phyloP scores from a whole-genome alignment of 2,888 invertebrate genomes.

The Ephialtes manifestator region DNA sequence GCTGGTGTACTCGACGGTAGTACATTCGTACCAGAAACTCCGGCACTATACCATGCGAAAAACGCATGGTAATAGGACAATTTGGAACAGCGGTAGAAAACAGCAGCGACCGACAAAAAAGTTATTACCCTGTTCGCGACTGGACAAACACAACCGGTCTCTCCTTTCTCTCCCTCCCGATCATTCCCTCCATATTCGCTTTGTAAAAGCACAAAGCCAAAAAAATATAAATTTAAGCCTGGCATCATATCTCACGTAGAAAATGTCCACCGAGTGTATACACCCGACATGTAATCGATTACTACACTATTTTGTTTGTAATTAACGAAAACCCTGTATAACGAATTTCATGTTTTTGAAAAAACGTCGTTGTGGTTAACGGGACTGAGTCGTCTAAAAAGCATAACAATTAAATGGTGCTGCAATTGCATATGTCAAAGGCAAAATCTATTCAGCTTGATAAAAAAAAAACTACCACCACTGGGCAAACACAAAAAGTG shows the following conservation, averaged over 20 bases:
- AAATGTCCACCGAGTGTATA: conserved; percentile 52
- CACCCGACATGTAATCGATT: conserved; percentile 54
- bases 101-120: conserved; percentile 52
- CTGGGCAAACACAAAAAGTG: too few species aligned
- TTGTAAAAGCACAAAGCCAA: conserved; percentile 46
- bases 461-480: too few species aligned
- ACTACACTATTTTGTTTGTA: conserved; percentile 31
- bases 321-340: conserved; percentile 27
- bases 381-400: neutral
- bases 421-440: too few species aligned
- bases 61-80: conserved; percentile 68
- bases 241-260: conserved; percentile 61
- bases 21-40: conserved; percentile 37
- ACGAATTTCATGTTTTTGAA: neutral
- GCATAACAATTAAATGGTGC: neutral
- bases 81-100: conserved; percentile 52
- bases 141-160: conserved; percentile 29
- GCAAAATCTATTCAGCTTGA: too few species aligned
- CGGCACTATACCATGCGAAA: conserved; percentile 42
- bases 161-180: neutral
- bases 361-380: too few species aligned
- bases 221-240: conserved; percentile 18
- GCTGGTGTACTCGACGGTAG: conserved; percentile 29
- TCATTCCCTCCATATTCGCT: conserved; percentile 43
- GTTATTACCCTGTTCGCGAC: conserved; percentile 65